These are phyloP conservation scores for Coptotermes formosanus DNA, from an alignment of 1,140 invertebrate genomes.

Conservation along the genomic window DNA sequence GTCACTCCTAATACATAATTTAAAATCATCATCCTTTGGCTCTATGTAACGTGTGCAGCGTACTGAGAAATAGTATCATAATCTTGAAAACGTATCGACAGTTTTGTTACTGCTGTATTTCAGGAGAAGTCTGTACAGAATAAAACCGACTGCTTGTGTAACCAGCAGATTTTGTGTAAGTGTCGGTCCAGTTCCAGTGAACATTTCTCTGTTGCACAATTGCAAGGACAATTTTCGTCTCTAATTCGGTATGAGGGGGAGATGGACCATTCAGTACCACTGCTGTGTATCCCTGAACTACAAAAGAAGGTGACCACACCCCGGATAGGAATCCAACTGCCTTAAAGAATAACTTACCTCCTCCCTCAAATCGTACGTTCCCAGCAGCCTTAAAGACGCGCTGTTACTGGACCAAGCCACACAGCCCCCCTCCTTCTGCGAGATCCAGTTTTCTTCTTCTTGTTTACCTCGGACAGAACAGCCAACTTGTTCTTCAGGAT, in stretches of 20 bases:
- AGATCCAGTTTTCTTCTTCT: slow-evolving; percentile 9
- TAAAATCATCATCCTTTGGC: too few species aligned
- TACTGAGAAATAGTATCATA: too few species aligned
- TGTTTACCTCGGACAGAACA: slow-evolving; percentile 1
- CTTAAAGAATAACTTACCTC: slow-evolving; percentile 9
- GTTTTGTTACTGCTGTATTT: too few species aligned
- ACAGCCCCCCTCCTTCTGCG: not conserved
- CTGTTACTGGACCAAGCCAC: not conserved
- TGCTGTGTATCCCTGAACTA: not conserved
- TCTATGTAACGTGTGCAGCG: too few species aligned
- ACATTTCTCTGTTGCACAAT: not conserved
- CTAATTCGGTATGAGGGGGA: not conserved
- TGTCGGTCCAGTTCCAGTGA: not conserved
- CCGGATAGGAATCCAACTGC: slow-evolving; percentile 8
- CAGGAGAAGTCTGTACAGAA: too few species aligned
- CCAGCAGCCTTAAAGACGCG: not conserved
- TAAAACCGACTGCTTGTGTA: too few species aligned
- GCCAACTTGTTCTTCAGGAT: slow-evolving; percentile 5
- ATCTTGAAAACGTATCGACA: too few species aligned
- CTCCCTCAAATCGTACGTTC: not conserved
- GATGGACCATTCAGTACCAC: not conserved
- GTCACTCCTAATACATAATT: too few species aligned
- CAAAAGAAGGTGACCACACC: slow-evolving; percentile 4
- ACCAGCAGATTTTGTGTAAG: too few species aligned
- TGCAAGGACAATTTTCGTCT: not conserved